These are phyloP conservation scores for Ageneiosus marmoratus DNA, from an alignment of 2,113 vertebrate genomes.

Conservation along the genomic window DNA sequence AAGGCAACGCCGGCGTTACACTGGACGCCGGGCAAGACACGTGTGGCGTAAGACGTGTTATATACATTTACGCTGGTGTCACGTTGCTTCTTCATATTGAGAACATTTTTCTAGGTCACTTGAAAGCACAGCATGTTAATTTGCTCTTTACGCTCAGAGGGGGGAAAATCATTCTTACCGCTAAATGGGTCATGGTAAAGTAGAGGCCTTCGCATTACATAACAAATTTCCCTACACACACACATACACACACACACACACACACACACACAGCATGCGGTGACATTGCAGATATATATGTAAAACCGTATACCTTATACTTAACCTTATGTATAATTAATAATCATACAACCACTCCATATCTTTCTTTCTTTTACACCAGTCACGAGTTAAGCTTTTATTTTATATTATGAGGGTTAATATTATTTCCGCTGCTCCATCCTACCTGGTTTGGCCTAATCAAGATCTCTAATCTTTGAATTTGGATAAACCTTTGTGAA, in stretches of 20 bases:
- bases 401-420: neutral
- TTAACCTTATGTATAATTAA: neutral
- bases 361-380: neutral
- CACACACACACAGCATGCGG: neutral
- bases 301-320: neutral
- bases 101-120: constrained; percentile 67
- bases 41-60: neutral
- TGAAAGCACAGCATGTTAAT: constrained; percentile 60
- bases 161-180: constrained; percentile 52
- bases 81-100: constrained; percentile 41
- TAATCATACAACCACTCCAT: neutral
- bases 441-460: neutral
- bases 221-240: constrained; percentile 38
- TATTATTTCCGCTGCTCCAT: neutral
- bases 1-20: neutral
- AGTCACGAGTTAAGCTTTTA: neutral
- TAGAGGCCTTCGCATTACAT: constrained; percentile 39
- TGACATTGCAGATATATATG: constrained; percentile 2
- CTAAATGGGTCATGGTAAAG: constrained; percentile 72
- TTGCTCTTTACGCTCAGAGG: constrained; percentile 65
- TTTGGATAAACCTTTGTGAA: no score
- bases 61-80: constrained; percentile 28
- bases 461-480: neutral
- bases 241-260: no score
- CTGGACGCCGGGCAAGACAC: neutral